Conservation (phyloP, 2,113 vertebrate genomes). For the Entomyzon cyanotis region DNA sequence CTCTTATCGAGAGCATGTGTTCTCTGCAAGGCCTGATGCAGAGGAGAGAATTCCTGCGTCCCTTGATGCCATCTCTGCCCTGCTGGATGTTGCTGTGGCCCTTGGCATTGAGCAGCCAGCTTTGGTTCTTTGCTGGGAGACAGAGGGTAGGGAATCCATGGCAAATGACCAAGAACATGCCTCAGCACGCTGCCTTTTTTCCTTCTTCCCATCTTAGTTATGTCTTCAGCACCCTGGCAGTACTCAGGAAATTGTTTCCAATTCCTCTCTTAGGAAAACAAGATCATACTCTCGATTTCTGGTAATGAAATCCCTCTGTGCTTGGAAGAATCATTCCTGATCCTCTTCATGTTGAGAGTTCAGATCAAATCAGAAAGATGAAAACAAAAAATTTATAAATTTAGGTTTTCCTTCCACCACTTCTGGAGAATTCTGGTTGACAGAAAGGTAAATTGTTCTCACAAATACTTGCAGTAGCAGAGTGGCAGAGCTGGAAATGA, state of each 20-base stretch:
- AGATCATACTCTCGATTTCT: not conserved
- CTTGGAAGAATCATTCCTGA: not conserved
- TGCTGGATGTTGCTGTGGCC: not conserved
- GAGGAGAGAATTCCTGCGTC: not conserved
- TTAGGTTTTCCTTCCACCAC: not conserved
- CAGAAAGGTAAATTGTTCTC: not conserved
- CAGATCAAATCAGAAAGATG: not conserved
- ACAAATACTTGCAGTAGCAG: not conserved
- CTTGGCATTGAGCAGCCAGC: not conserved
- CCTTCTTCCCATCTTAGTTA: not conserved
- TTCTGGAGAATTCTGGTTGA: not conserved
- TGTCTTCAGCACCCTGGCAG: constrained; percentile 14
- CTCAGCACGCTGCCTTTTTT: not conserved
- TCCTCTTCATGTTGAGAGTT: not conserved
- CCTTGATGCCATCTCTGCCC: not conserved
- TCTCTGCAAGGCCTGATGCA: not conserved
- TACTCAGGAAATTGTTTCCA: constrained; percentile 9
- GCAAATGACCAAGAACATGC: constrained; percentile 2
- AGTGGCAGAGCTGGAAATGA: not conserved
- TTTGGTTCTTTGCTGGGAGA: not conserved
- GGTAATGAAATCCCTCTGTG: constrained; percentile 3
- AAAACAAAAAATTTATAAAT: not conserved
- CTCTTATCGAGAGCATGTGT: constrained; percentile 15
- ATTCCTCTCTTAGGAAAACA: constrained; percentile 13
- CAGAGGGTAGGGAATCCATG: not conserved